A percentile compares a stretch with the other conserved stretches of the same genome.
Evolutionary conservation across 2,888 invertebrate genomes (phyloP).

Genomic region (Lycophotia porphyrea): DNA sequence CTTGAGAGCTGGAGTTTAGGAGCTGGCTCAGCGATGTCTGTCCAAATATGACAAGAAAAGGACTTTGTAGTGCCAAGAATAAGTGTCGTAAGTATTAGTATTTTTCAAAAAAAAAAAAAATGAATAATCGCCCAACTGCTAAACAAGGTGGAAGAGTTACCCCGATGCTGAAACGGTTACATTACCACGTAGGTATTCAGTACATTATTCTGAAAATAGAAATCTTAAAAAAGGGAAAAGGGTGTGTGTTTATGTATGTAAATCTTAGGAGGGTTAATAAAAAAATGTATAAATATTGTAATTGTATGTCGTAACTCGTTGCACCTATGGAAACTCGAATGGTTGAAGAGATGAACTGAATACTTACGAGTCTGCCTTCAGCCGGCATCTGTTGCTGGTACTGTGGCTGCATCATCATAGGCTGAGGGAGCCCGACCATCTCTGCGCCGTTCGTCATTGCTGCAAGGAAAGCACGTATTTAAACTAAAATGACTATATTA

Average conservation of each 20-base stretch:
- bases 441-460: constrained; percentile 79
- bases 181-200: no score
- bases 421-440: constrained; percentile 75
- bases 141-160: no score
- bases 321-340: neutral
- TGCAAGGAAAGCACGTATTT: constrained; percentile 52
- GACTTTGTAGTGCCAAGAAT: neutral
- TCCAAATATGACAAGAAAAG: neutral
- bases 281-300: no score
- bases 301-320: no score
- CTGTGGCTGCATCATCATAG: constrained; percentile 77
- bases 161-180: no score
- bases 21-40: constrained; percentile 83
- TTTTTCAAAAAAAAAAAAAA: no score
- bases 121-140: no score
- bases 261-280: no score
- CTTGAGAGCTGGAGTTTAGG: constrained; percentile 86
- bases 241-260: no score
- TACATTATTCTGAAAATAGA: no score
- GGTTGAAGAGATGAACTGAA: neutral
- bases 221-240: no score
- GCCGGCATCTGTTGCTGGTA: constrained; percentile 75
- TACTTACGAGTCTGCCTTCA: constrained; percentile 80
- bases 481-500: neutral
- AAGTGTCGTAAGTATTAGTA: no score